Evolutionary conservation across 2,888 invertebrate species (phyloP), one percentile per base, ranked within the genome.

Genomic region (Eulithis prunata): DNA sequence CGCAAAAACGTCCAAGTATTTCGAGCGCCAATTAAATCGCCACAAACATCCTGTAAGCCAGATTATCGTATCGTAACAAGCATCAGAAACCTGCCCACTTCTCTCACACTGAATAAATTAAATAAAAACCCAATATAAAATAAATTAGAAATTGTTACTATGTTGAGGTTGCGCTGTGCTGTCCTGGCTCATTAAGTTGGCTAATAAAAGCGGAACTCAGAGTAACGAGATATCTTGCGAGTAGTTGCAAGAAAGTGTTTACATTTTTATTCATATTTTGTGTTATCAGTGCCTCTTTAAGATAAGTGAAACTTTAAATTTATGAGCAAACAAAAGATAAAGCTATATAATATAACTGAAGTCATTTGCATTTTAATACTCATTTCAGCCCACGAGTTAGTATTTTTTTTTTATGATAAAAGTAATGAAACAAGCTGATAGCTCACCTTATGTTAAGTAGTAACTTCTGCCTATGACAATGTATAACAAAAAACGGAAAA

Each of bases 41-140:
- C 82, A 82, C 87, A 86, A 90, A 92, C 92, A 92, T 86, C 88
- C 91, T 92, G 91, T 92, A 91, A 87, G 87, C 82, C 84, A 91
- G 88, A 91, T 92, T 90, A 91, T 91, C 89, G 89, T 90, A 91
- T 91, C 91, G 87, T 80, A 83, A 91, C 91, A 90, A 85, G 85
- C 85, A 91, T 91, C 91, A 82, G 84, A 81, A 83, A 86, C 89
- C 84, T 86, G 86, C 87, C 82, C 86, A 88, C 89, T 90, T 84
- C 88, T 86, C 87, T 89, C 89, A 84, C 88, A 82, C 85, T 82
- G 91, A 89, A 91, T 91, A 90, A 91, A 91, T 91, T 90, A 90
- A 90, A 90, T 88, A 88, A 91, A 90, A 89, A 89, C 79, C 79
- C 84, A 85, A 85, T 86, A 87, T 88, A 86, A 90, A 90, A 90